phyloP scores from a whole-genome alignment of 2,797 vertebrate species.

The Falco novaeseelandiae region DNA sequence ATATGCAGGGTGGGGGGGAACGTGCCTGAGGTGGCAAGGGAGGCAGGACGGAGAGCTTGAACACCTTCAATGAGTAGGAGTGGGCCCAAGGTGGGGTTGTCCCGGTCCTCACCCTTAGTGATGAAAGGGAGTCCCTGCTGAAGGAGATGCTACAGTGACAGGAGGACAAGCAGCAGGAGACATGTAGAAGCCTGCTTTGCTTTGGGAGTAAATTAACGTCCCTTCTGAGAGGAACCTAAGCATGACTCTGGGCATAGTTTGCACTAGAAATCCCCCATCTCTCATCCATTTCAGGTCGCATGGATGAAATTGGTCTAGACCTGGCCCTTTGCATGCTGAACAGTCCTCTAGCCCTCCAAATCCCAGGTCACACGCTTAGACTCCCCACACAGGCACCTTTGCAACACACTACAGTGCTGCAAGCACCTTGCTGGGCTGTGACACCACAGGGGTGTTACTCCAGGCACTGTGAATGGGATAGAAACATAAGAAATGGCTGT shows the following conservation, averaged over 20 bases:
- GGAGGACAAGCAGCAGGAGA: neutral
- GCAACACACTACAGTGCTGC: neutral
- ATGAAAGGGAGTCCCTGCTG: neutral
- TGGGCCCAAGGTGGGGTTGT: neutral
- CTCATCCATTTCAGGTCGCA: neutral
- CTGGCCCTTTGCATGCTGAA: neutral
- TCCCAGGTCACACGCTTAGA: accelerated
- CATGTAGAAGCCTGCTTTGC: neutral
- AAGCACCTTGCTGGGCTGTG: neutral
- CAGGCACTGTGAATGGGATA: neutral
- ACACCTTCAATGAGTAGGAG: neutral
- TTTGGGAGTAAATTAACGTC: neutral
- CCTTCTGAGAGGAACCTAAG: neutral
- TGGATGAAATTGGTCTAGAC: neutral
- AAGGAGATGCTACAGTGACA: neutral
- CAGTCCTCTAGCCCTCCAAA: neutral
- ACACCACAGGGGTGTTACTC: neutral
- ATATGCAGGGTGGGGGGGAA: too few species aligned
- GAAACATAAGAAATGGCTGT: neutral
- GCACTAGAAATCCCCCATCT: neutral
- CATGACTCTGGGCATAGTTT: neutral
- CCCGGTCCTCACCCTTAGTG: neutral
- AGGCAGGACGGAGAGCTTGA: neutral
- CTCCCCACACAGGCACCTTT: neutral
- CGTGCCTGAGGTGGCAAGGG: accelerated